Base-by-base conservation (phyloP, 2,797 vertebrate species). In the Carapus acus region DNA sequence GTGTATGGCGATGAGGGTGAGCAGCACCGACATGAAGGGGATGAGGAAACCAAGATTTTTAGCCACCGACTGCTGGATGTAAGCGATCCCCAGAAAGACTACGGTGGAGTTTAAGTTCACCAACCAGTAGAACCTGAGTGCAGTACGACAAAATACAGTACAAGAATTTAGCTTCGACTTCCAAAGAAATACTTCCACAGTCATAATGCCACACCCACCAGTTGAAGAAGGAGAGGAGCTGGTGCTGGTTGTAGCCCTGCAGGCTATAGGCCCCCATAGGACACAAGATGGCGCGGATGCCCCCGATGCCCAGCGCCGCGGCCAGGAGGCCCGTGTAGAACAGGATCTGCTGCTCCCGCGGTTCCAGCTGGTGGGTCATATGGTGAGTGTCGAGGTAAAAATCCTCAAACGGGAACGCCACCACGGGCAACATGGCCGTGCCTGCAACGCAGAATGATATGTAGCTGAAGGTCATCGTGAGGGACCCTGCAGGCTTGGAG, bases 11-110 rank as follows among this genome's bases (percentile, higher is more conserved):
- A 93, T 82, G 37, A 96, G 76, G 43, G 88, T 86, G 83, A 91
- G 88, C 39, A 98, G 70, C 40, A 86, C 69, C 0, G 96, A 98
- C 43, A 91, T 89, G 74, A 92, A 92, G 0, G 94, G 94, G 69
- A 92, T 91, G 7, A 98, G 89, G 57, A 94, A 93, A 62, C 86
- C 90, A 31, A 96, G 77, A 64, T 91, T 91, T 78, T 90, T 88
- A 27, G 87, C 87, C 65, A 90, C 87, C 1, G 91, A 92, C 63
- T 93, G 88, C 77, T 96, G 94, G 75, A 97, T 90, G 48, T 92
- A 96, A 49, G 94, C 90, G 54, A 96, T 94, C 54, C 87, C 92
- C 82, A 96, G 81, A 83, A 97, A 95, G 66, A 94, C 91, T 16
- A 93, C 76, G 0, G 85, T 87, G 24, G 89, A 91, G 63, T 91